phyloP scores from a whole-genome alignment of 2,113 vertebrate species.

The Empidonax traillii region DNA sequence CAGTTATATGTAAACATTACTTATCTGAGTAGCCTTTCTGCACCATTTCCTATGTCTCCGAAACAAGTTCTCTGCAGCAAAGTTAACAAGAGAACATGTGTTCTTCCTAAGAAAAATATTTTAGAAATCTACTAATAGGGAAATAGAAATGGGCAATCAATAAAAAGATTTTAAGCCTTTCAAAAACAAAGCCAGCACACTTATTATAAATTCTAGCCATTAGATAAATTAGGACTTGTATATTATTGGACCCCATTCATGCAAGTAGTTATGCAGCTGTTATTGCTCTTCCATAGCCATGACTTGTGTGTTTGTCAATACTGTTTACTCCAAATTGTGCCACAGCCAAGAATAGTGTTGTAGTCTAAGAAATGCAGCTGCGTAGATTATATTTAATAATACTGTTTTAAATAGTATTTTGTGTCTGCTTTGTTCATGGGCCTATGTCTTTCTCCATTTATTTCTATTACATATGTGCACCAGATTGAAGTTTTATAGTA shows the following conservation, averaged over 20 bases:
- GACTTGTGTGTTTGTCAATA: not conserved
- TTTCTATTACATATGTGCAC: not conserved
- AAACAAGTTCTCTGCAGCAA: not conserved
- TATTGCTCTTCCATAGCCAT: not conserved
- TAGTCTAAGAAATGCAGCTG: constrained; percentile 9
- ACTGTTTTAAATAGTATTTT: not conserved
- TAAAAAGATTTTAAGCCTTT: not conserved
- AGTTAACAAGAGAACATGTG: not conserved
- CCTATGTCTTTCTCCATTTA: not conserved
- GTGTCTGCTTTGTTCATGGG: not conserved
- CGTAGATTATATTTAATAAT: not conserved
- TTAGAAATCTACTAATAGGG: not conserved
- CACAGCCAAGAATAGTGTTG: not conserved
- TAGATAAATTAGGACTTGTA: not conserved
- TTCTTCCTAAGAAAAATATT: not conserved
- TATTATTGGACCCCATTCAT: not conserved
- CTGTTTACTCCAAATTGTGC: not conserved
- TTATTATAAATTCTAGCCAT: not conserved
- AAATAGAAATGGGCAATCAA: not conserved
- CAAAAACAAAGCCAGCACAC: not conserved
- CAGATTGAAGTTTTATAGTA: not conserved
- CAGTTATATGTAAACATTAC: not conserved
- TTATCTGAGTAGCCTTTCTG: not conserved
- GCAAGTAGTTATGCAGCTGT: not conserved
- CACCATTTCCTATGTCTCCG: not conserved